Evolutionary conservation across 2,113 vertebrate species (phyloP).

Genomic region (Microtus oregoni): DNA sequence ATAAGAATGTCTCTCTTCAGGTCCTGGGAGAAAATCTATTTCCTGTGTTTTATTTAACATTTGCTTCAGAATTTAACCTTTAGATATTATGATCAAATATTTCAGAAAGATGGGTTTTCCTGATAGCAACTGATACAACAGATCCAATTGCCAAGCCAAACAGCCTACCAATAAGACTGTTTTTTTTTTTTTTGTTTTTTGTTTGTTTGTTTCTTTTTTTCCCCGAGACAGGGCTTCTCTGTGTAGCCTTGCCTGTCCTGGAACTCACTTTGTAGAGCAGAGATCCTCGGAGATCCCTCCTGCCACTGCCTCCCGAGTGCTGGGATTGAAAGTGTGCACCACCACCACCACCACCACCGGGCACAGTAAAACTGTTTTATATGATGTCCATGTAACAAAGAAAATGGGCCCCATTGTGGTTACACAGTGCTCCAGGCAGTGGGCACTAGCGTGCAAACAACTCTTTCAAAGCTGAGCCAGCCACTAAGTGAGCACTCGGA

Average conservation of each 20-base stretch:
- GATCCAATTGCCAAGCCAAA: constrained; percentile 15
- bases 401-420: not conserved
- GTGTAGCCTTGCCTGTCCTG: too few species aligned
- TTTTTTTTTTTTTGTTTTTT: not conserved
- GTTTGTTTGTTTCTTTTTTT: too few species aligned
- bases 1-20: constrained; percentile 38
- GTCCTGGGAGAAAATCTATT: constrained; percentile 45
- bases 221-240: too few species aligned
- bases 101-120: constrained; percentile 29
- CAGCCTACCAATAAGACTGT: not conserved
- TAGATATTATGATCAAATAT: not conserved
- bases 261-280: too few species aligned
- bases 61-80: constrained; percentile 53
- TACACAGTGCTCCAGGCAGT: too few species aligned
- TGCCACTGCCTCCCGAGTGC: too few species aligned
- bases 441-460: not conserved
- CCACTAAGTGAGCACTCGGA: not conserved
- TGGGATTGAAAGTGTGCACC: too few species aligned
- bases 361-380: not conserved
- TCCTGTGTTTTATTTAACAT: constrained; percentile 59
- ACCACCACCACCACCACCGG: too few species aligned
- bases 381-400: not conserved
- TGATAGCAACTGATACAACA: not conserved
- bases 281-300: too few species aligned
- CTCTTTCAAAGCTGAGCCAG: not conserved